phyloP scores from a whole-genome alignment of 1,140 invertebrate species.

The Drosophila chauvacae region DNA sequence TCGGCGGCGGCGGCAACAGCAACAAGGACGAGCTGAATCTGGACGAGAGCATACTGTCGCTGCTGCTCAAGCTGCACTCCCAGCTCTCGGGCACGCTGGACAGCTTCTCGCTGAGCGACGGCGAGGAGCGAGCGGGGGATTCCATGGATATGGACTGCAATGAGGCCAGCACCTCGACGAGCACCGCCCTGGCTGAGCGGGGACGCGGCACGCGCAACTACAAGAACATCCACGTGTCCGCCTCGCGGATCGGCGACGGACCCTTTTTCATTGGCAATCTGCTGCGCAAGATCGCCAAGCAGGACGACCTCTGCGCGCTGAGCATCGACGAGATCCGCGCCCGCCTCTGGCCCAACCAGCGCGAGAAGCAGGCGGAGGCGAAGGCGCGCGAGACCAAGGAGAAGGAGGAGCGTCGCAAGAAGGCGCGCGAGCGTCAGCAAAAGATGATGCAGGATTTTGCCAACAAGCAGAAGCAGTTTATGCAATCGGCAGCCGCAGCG shows the following conservation, averaged over 20 bases:
- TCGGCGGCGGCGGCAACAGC: conserved; percentile 48
- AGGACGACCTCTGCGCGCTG: conserved; percentile 89
- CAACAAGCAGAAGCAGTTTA: conserved; percentile 95
- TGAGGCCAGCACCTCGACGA: conserved; percentile 75
- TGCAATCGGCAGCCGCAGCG: conserved; percentile 91
- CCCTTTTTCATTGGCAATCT: conserved; percentile 93
- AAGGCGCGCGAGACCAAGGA: conserved; percentile 90
- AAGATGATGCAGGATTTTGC: conserved; percentile 97
- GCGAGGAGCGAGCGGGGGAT: conserved; percentile 47
- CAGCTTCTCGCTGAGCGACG: conserved; percentile 87
- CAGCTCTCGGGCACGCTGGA: conserved; percentile 93
- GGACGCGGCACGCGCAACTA: conserved; percentile 35
- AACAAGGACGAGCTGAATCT: conserved; percentile 87
- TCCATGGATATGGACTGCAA: conserved; percentile 80
- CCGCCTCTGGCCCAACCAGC: conserved; percentile 91
- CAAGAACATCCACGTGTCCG: conserved; percentile 72
- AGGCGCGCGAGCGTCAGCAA: conserved; percentile 94
- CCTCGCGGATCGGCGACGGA: conserved; percentile 92
- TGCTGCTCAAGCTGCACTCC: conserved; percentile 96
- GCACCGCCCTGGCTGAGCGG: conserved; percentile 59
- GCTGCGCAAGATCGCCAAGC: conserved; percentile 89
- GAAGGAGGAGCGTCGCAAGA: conserved; percentile 91
- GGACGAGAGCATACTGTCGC: conserved; percentile 96
- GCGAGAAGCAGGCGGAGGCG: conserved; percentile 91
- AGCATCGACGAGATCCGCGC: conserved; percentile 89